Evolutionary conservation across 2,113 vertebrate species (phyloP).

Genomic region (Notothenia rossii): DNA sequence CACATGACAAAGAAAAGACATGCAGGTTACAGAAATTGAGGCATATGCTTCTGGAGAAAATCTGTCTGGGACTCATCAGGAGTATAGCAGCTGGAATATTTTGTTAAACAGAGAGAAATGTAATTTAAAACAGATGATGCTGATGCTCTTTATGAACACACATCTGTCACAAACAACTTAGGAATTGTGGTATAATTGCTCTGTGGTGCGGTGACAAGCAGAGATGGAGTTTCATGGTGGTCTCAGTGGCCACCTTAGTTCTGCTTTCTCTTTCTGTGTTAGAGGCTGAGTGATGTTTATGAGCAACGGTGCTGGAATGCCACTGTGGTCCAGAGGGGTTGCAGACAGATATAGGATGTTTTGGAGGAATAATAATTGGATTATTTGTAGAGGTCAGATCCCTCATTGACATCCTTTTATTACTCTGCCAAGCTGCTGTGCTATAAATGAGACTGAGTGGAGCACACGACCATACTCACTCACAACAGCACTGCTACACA

Average conservation of each 20-base stretch:
- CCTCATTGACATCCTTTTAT: conserved; percentile 74
- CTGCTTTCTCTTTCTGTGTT: conserved; percentile 34
- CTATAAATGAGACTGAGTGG: conserved; percentile 68
- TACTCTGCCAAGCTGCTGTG: conserved; percentile 68
- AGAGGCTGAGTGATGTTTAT: conserved; percentile 58
- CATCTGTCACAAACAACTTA: not conserved
- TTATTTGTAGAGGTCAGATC: conserved; percentile 77
- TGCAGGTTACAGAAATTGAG: conserved; percentile 6
- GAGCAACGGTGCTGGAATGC: conserved; percentile 46
- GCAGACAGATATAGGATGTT: conserved; percentile 65
- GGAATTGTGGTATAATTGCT: conserved; percentile 7
- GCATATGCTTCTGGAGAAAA: conserved; percentile 17
- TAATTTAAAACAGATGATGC: conserved; percentile 21
- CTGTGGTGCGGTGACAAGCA: not conserved
- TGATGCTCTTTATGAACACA: not conserved
- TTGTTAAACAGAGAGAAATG: conserved; percentile 12
- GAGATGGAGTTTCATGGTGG: conserved; percentile 2
- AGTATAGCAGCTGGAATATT: conserved; percentile 1
- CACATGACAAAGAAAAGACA: conserved; percentile 12
- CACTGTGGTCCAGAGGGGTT: conserved; percentile 57
- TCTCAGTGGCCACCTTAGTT: conserved; percentile 8
- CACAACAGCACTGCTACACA: conserved; percentile 23
- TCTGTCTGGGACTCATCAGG: conserved; percentile 5
- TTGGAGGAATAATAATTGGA: conserved; percentile 71
- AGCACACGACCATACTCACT: conserved; percentile 35